Percentiles rank a stretch among this genome's conserved stretches.
These are phyloP conservation scores for Drosophila ercepeae DNA, from an alignment of 1,140 invertebrate species.

Conservation along the genomic window DNA sequence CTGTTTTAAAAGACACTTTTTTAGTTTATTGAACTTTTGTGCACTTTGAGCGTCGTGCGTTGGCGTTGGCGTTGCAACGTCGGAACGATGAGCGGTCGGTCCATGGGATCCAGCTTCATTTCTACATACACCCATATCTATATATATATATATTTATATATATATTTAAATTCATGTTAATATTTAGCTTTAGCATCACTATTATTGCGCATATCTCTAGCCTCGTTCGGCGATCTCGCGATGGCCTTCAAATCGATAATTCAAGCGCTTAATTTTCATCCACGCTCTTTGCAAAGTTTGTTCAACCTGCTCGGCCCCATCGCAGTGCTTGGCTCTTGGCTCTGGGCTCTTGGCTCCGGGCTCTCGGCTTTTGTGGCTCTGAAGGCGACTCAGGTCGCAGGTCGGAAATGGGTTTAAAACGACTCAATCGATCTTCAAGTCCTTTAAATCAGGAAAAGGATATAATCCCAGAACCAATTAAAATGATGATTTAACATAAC, in stretches of 20 bases:
- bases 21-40: constrained; percentile 80
- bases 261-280: constrained; percentile 78
- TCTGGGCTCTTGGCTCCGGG: constrained; percentile 13
- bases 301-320: constrained; percentile 61
- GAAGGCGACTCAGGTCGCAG: neutral
- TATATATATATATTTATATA: neutral
- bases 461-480: no score
- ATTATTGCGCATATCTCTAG: neutral
- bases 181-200: neutral
- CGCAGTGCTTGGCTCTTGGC: constrained; percentile 1
- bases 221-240: constrained; percentile 22
- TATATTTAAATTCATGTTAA: neutral
- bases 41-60: constrained; percentile 68
- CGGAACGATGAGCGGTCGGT: constrained; percentile 3
- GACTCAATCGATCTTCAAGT: neutral
- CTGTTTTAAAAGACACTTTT: constrained; percentile 78
- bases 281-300: constrained; percentile 79
- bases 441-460: neutral
- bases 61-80: constrained; percentile 47
- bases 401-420: neutral
- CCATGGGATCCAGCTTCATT: constrained; percentile 4
- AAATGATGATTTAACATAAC: no score
- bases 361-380: constrained; percentile 14
- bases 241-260: constrained; percentile 83
- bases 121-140: no score